Evolutionary conservation across 2,797 vertebrate genomes (phyloP).

Genomic region (Notamacropus eugenii): DNA sequence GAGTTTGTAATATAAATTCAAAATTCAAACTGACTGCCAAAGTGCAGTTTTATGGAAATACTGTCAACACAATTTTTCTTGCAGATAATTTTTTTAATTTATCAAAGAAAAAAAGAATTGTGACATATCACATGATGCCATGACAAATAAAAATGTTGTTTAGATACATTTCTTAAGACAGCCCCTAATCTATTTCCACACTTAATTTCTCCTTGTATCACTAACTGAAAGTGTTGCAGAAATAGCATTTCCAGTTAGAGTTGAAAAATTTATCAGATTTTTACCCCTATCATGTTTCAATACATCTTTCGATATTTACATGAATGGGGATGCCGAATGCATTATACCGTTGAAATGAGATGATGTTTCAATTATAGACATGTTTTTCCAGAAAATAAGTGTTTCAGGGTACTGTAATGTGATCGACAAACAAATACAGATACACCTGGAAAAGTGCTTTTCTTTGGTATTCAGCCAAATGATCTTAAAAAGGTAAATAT

Average conservation of each 20-base stretch:
- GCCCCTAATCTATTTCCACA: neutral
- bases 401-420: neutral
- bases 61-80: neutral
- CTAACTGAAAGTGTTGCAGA: neutral
- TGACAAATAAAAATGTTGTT: neutral
- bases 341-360: neutral
- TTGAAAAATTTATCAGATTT: neutral
- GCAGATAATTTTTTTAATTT: neutral
- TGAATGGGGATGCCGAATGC: neutral
- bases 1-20: neutral
- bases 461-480: neutral
- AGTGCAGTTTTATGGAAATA: neutral
- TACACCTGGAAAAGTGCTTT: neutral
- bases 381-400: neutral
- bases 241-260: neutral
- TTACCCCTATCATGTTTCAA: neutral
- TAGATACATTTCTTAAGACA: neutral
- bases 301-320: neutral
- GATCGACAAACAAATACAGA: neutral
- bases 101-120: neutral
- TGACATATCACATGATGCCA: neutral
- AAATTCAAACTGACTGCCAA: neutral
- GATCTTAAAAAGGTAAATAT: neutral
- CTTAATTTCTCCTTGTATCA: neutral
- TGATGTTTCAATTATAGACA: neutral